Conservation (phyloP, 2,113 vertebrate species). For the Entomyzon cyanotis region DNA sequence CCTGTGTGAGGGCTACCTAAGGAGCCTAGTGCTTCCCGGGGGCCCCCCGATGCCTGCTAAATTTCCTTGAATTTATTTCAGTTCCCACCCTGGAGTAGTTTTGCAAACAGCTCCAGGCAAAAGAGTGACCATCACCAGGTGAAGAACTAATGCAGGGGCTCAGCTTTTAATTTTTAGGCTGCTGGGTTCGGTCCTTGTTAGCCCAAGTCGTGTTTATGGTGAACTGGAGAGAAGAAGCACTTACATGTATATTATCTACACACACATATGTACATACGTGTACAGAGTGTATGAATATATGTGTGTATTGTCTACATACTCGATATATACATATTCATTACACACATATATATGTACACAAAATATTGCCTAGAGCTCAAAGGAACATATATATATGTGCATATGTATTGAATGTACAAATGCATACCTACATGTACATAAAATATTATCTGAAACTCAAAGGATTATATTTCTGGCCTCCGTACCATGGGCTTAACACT, state of each 20-base stretch:
- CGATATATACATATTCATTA: not conserved
- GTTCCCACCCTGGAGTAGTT: not conserved
- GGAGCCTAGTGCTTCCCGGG: fast-evolving
- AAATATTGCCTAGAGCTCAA: not conserved
- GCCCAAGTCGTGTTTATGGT: not conserved
- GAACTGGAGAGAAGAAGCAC: conserved; percentile 54
- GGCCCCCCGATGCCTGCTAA: not conserved
- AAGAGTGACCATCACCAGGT: not conserved
- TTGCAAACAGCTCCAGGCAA: not conserved
- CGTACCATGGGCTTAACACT: not conserved
- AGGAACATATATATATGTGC: not conserved
- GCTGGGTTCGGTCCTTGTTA: not conserved
- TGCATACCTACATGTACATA: not conserved
- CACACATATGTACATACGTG: not conserved
- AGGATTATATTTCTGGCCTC: not conserved
- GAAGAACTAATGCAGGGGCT: not conserved
- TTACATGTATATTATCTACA: conserved; percentile 52
- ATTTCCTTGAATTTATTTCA: not conserved
- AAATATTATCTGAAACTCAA: not conserved
- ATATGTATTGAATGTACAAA: not conserved
- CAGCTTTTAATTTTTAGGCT: not conserved
- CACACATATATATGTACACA: not conserved
- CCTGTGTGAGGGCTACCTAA: not conserved
- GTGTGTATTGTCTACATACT: not conserved
- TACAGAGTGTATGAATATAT: not conserved